Conservation (phyloP, 2,888 invertebrate genomes). For the Chrysolina haemoptera region DNA sequence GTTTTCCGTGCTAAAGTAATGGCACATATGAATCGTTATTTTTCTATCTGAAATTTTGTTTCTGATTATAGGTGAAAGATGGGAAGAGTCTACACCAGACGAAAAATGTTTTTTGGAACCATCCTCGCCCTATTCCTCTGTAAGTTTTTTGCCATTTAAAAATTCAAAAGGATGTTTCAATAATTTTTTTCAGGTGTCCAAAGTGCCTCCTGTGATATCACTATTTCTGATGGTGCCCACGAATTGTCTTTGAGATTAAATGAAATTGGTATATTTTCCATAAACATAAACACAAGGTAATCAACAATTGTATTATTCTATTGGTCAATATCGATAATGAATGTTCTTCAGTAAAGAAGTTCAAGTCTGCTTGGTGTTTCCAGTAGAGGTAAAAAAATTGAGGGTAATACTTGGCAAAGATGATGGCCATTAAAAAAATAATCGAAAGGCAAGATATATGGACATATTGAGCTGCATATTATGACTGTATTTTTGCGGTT, state of each 20-base stretch:
- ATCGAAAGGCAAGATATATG: too few species aligned
- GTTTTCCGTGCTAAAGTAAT: background rate
- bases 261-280: conserved; percentile 71
- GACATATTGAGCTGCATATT: too few species aligned
- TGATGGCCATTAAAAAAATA: too few species aligned
- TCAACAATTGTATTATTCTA: background rate
- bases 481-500: too few species aligned
- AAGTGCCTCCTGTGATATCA: conserved; percentile 65
- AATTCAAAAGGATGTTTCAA: background rate
- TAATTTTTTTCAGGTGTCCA: conserved; percentile 36
- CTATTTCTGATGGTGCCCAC: conserved; percentile 70
- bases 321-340: background rate
- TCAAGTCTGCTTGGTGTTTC: background rate
- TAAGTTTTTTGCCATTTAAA: conserved; percentile 23
- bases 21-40: background rate
- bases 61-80: conserved; percentile 30
- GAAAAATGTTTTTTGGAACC: background rate
- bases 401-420: too few species aligned
- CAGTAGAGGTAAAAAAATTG: background rate
- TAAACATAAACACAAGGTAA: conserved; percentile 72
- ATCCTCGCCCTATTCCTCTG: conserved; percentile 31
- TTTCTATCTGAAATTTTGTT: background rate
- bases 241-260: conserved; percentile 76
- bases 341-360: background rate
- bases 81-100: conserved; percentile 4